A percentile compares a stretch with the other conserved stretches of the same genome.
Evolutionary conservation across 2,888 invertebrate genomes (phyloP).

Genomic region (Plagiodera versicolora): DNA sequence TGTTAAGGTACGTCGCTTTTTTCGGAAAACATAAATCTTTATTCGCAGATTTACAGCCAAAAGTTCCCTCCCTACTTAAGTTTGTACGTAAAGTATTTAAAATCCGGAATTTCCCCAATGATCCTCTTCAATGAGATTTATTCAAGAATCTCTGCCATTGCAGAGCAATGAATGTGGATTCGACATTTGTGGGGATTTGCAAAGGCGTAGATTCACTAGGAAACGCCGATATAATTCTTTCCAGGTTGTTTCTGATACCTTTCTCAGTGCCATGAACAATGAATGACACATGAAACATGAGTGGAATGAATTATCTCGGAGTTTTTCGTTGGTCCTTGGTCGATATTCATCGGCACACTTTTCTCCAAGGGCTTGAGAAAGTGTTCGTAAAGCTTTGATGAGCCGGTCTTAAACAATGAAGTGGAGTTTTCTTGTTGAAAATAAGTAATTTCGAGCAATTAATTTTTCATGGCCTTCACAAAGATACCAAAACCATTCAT

Average conservation of each 20-base stretch:
- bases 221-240: background rate
- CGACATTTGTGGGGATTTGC: background rate
- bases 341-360: too few species aligned
- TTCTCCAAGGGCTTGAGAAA: too few species aligned
- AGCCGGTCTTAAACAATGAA: background rate
- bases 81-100: conserved; percentile 39
- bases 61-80: conserved; percentile 24
- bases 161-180: background rate
- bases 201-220: background rate
- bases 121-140: conserved; percentile 32
- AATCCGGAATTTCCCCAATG: conserved; percentile 42
- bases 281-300: too few species aligned
- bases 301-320: too few species aligned
- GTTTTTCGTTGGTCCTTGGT: too few species aligned
- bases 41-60: conserved; percentile 29
- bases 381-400: too few species aligned
- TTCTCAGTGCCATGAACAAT: background rate
- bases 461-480: background rate
- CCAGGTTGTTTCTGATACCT: background rate
- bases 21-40: conserved; percentile 27
- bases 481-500: background rate
- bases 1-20: background rate
- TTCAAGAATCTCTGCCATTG: background rate
- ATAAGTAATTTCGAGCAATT: background rate
- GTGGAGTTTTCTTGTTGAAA: background rate